Percentiles rank a stretch among this genome's conserved stretches.
These are phyloP conservation scores for Drosophila sechellia DNA, from an alignment of 1,140 invertebrate genomes.

Conservation along the genomic window DNA sequence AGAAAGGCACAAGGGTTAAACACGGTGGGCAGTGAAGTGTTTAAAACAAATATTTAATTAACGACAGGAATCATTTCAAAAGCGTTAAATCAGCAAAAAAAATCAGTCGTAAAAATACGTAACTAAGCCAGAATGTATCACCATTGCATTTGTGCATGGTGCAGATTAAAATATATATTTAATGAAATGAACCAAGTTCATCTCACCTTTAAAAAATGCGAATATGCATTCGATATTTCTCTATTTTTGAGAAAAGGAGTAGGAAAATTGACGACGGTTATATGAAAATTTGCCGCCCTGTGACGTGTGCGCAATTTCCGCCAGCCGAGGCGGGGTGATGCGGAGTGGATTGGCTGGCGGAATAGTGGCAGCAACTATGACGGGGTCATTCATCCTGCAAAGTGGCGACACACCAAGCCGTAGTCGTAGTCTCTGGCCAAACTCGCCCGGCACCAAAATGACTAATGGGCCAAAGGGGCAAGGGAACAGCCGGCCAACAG, in stretches of 20 bases:
- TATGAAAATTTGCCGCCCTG: constrained; percentile 57
- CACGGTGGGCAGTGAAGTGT: constrained; percentile 3
- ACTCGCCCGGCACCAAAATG: constrained; percentile 57
- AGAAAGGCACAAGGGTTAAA: constrained; percentile 13
- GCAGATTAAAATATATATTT: too few species aligned
- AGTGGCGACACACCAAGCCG: constrained; percentile 78
- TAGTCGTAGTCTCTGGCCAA: constrained; percentile 20
- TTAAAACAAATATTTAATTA: constrained; percentile 50
- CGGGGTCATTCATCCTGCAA: constrained; percentile 81
- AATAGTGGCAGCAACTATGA: constrained; percentile 48
- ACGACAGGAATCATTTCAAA: constrained; percentile 1
- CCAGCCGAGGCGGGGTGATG: constrained; percentile 12
- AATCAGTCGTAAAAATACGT: background rate
- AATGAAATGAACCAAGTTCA: background rate
- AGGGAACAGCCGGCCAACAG: constrained; percentile 1
- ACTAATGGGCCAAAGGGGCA: constrained; percentile 64
- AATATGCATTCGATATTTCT: constrained; percentile 13
- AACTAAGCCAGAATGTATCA: too few species aligned
- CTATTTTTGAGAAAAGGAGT: constrained; percentile 3
- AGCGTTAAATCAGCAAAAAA: constrained; percentile 14
- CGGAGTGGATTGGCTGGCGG: constrained; percentile 3
- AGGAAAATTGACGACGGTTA: constrained; percentile 42
- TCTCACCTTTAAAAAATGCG: background rate
- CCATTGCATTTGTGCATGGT: too few species aligned
- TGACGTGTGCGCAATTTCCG: constrained; percentile 79